A percentile compares a stretch with the other conserved stretches of the same genome.
Conservation (phyloP, 2,888 invertebrate genomes). For the Drosophila anomelani region DNA sequence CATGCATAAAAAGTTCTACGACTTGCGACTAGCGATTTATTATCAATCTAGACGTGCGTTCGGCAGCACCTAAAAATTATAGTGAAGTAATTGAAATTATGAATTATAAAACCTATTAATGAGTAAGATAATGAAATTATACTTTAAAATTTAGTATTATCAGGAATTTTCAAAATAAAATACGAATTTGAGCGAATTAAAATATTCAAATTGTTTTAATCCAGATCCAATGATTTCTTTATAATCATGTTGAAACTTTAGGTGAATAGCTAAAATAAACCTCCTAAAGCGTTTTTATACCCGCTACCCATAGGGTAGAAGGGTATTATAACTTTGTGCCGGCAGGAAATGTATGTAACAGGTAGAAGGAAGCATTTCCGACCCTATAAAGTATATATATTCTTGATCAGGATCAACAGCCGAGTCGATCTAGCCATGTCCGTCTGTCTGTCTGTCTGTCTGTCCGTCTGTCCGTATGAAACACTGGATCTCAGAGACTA, state of each 20-base stretch:
- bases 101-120: not conserved
- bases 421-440: too few species aligned
- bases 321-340: too few species aligned
- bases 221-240: not conserved
- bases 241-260: not conserved
- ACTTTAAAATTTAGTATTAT: not conserved
- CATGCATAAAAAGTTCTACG: not conserved
- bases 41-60: not conserved
- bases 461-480: too few species aligned
- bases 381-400: too few species aligned
- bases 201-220: not conserved
- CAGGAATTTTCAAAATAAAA: not conserved
- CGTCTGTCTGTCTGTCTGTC: too few species aligned
- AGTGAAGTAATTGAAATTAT: not conserved
- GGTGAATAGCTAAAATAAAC: not conserved
- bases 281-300: too few species aligned
- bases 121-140: not conserved
- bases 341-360: too few species aligned
- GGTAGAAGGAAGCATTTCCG: too few species aligned
- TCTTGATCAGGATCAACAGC: too few species aligned
- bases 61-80: not conserved
- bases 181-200: not conserved
- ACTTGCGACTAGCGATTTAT: not conserved
- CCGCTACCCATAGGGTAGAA: too few species aligned
- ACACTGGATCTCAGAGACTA: too few species aligned